Base-by-base conservation (phyloP, 2,113 vertebrate genomes). In the Daboia siamensis region DNA sequence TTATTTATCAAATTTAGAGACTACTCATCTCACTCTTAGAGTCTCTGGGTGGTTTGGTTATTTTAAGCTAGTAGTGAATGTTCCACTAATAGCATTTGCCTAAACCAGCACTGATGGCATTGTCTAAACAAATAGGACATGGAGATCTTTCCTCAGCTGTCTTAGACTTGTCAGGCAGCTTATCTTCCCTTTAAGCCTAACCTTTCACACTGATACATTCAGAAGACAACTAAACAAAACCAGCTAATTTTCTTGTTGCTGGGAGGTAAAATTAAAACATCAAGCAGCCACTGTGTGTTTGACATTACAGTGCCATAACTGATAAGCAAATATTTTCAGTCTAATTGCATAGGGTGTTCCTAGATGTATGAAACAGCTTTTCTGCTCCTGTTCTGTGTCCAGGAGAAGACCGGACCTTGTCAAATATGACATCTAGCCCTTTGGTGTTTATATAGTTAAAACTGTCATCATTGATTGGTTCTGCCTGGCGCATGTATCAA, bases 281-380 rank as follows among this genome's bases (percentile, higher is more conserved):
- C 94, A 87, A 93, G 95, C 94, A 94, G 93, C 90, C 95, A 91
- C 92, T 0, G 0, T 85, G 21, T 93, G 93, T 94, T 97, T 95
- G 92, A 94, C 86, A 87, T 96, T 94, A 92, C 52, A 90, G 7
- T 93, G 64, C 91, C 93, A 57, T 61, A 90, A 93, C 54, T 85
- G 93, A 95, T 96, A 94, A 95, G 94, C 91, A 95, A 96, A 95
- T 95, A 93, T 97, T 96, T 97, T 96, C 93, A 93, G 95, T 96
- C 93, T 88, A 93, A 96, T 95, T 93, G 24, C 86, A 80, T 1
- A 20, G 51, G 94, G 64, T 21, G 9, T 93, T 95, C 93, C 95
- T 85, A 93, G 90, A 86, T 90, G 61, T 90, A 88, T 3, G 1
- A 89, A 94, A 94, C 0, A 17, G 26, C 46, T 90, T 93, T 94